A percentile compares a stretch with the other conserved stretches of the same genome.
Conservation (phyloP, 2,888 invertebrate species). For the Ganaspis brasiliensis region DNA sequence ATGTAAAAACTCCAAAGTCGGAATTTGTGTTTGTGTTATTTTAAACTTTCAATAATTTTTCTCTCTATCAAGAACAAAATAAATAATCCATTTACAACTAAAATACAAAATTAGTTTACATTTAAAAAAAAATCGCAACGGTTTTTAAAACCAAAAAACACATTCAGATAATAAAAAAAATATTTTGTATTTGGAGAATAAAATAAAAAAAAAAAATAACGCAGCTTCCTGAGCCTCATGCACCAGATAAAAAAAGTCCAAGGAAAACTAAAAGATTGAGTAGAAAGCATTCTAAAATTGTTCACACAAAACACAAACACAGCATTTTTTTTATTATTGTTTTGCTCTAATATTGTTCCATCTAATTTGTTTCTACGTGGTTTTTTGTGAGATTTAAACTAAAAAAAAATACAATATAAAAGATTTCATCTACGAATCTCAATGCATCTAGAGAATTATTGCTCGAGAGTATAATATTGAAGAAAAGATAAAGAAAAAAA, state of each 20-base stretch:
- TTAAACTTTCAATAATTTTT: too few relatives aligned
- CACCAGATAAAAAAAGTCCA: constrained; percentile 63
- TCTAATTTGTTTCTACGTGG: constrained; percentile 26
- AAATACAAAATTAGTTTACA: not conserved
- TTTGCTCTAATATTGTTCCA: not conserved
- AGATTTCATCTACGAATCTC: constrained; percentile 28
- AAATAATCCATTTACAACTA: not conserved
- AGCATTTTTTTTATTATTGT: not conserved
- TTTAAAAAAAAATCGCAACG: not conserved
- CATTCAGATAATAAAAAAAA: not conserved
- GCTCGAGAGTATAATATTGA: not conserved
- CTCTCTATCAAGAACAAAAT: too few relatives aligned
- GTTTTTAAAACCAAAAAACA: not conserved
- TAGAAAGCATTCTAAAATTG: constrained; percentile 41
- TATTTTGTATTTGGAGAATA: not conserved
- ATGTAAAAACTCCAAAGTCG: not conserved
- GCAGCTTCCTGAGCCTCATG: constrained; percentile 81
- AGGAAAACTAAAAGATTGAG: constrained; percentile 52
- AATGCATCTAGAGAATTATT: constrained; percentile 17
- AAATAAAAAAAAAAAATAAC: constrained; percentile 69
- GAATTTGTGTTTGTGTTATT: constrained; percentile 27
- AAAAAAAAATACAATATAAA: not conserved
- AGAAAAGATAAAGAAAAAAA: constrained; percentile 47
- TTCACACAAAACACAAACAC: constrained; percentile 5
- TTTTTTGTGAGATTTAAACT: constrained; percentile 50